Conservation (phyloP, 2,888 invertebrate species). For the Tanaodytes sp. region DNA sequence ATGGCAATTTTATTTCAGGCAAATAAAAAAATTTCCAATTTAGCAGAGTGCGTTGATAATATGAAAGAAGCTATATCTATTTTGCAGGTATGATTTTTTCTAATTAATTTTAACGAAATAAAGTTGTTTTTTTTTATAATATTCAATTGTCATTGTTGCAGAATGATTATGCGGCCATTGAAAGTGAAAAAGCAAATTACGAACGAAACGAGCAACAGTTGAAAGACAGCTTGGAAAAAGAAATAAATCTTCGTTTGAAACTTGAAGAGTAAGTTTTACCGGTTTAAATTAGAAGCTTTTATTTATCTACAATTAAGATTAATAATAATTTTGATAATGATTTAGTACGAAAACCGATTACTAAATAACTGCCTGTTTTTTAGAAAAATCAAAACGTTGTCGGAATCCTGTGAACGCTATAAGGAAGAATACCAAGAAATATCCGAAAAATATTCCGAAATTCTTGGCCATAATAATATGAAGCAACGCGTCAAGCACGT, state of each 20-base stretch:
- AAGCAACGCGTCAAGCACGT: slow-evolving; percentile 79
- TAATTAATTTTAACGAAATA: not conserved
- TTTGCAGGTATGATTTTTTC: slow-evolving; percentile 24
- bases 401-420: slow-evolving; percentile 70
- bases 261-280: slow-evolving; percentile 58
- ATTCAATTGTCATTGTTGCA: slow-evolving; percentile 6
- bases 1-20: slow-evolving; percentile 35
- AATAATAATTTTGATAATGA: too few species aligned
- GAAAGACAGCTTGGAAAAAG: slow-evolving; percentile 53
- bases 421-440: slow-evolving; percentile 75
- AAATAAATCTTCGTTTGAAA: slow-evolving; percentile 54
- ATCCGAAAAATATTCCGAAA: slow-evolving; percentile 76
- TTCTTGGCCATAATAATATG: slow-evolving; percentile 79
- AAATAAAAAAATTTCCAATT: slow-evolving; percentile 23
- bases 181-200: slow-evolving; percentile 52
- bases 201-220: slow-evolving; percentile 49
- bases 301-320: slow-evolving; percentile 1
- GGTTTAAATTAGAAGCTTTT: too few species aligned
- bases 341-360: too few species aligned
- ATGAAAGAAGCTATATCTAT: slow-evolving; percentile 30
- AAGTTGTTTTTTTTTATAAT: not conserved
- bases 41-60: slow-evolving; percentile 23
- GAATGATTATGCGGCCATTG: slow-evolving; percentile 47
- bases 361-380: too few species aligned
- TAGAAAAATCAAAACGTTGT: slow-evolving; percentile 61